Percentiles rank a stretch among this genome's conserved stretches.
phyloP scores from a whole-genome alignment of 2,113 vertebrate species.

The Cichladusa arquata region DNA sequence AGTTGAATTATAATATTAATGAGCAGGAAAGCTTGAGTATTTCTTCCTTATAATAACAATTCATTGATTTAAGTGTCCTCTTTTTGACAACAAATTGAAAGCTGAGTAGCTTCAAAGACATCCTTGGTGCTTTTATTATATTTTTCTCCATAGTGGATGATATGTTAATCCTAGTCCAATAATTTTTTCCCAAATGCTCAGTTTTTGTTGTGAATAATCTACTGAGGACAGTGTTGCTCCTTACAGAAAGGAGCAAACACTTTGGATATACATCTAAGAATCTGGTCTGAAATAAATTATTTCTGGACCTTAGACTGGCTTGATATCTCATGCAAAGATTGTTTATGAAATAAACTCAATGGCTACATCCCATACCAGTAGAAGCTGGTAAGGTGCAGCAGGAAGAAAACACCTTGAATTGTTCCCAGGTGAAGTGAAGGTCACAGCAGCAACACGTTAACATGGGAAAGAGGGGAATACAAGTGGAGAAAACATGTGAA shows the following conservation, averaged over 20 bases:
- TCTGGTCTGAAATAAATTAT: neutral
- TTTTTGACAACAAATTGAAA: neutral
- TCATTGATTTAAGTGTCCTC: neutral
- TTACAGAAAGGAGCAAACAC: neutral
- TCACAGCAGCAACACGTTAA: neutral
- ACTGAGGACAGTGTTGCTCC: neutral
- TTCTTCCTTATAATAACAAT: neutral
- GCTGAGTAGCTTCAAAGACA: neutral
- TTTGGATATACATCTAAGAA: neutral
- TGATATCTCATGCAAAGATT: neutral
- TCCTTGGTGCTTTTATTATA: neutral
- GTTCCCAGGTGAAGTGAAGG: neutral
- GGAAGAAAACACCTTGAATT: neutral
- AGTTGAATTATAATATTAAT: neutral
- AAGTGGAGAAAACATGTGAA: neutral
- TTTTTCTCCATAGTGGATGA: neutral
- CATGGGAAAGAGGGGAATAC: fast-evolving
- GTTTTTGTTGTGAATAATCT: neutral
- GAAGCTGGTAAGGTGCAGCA: neutral
- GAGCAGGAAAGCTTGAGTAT: neutral
- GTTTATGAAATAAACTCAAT: neutral
- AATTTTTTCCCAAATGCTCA: neutral
- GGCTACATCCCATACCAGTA: neutral
- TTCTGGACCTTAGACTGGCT: neutral
- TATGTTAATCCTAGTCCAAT: neutral